phyloP scores from a whole-genome alignment of 2,113 vertebrate genomes.

The Procavia capensis region DNA sequence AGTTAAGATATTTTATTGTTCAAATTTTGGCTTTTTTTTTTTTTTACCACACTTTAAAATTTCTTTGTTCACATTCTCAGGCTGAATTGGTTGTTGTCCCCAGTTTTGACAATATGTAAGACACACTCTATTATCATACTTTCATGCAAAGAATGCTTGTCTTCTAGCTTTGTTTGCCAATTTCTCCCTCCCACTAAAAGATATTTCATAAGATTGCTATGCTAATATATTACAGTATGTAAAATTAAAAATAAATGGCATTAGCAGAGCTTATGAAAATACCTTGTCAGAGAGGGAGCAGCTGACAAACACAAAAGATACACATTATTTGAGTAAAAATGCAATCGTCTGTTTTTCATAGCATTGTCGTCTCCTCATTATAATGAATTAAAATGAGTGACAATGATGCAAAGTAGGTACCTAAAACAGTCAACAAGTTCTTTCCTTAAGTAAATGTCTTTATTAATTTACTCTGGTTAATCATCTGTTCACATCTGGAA shows the following conservation, averaged over 20 bases:
- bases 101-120: not conserved
- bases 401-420: not conserved
- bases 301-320: no score
- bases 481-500: not conserved
- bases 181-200: no score
- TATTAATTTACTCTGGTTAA: not conserved
- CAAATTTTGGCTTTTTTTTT: not conserved
- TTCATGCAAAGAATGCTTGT: no score
- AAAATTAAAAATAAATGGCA: no score
- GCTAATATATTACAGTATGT: no score
- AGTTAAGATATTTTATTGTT: not conserved
- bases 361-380: not conserved
- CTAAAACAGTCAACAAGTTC: not conserved
- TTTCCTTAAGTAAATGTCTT: not conserved
- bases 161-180: no score
- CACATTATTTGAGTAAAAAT: no score
- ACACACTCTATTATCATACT: not conserved
- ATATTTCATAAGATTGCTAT: no score
- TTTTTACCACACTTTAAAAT: not conserved
- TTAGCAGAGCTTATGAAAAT: no score
- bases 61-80: not conserved
- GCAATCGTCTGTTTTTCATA: not conserved
- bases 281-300: no score
- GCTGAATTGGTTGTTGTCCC: not conserved
- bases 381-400: not conserved